These are phyloP conservation scores for Cryptotis parvus DNA, from an alignment of 2,113 vertebrate genomes.

Conservation along the genomic window DNA sequence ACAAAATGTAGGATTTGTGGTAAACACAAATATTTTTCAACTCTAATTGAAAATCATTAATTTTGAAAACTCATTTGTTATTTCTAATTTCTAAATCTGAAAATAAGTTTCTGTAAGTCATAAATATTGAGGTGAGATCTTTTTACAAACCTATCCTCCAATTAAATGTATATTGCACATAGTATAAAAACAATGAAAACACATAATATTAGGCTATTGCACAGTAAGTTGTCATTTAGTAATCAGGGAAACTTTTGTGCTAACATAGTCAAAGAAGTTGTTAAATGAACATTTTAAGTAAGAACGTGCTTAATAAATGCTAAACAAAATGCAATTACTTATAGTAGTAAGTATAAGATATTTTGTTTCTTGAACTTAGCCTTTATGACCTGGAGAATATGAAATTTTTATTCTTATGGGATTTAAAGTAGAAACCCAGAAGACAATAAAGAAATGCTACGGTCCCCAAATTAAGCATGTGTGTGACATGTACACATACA, in stretches of 20 bases:
- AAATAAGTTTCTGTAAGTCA: slow-evolving; percentile 23
- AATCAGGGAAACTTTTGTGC: slow-evolving; percentile 2
- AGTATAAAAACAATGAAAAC: background rate
- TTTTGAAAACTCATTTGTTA: slow-evolving; percentile 45
- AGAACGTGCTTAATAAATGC: background rate
- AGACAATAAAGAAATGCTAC: background rate
- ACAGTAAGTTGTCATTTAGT: background rate
- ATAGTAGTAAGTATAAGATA: background rate
- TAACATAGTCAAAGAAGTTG: slow-evolving; percentile 7
- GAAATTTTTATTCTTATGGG: background rate
- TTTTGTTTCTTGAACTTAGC: background rate
- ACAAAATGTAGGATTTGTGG: background rate
- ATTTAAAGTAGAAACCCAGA: slow-evolving; percentile 15
- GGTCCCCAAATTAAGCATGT: background rate
- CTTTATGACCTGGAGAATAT: background rate
- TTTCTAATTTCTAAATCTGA: slow-evolving; percentile 41
- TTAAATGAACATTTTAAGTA: slow-evolving; percentile 1
- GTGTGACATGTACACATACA: background rate
- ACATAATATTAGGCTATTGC: background rate
- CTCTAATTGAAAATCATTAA: background rate
- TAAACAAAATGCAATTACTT: background rate
- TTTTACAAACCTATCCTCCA: slow-evolving; percentile 25
- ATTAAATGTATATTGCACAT: background rate
- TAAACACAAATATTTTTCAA: background rate
- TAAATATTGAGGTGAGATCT: background rate